Percentiles rank a stretch among this genome's conserved stretches.
Conservation (phyloP, 2,888 invertebrate genomes). For the Lasioglossum calceatum region DNA sequence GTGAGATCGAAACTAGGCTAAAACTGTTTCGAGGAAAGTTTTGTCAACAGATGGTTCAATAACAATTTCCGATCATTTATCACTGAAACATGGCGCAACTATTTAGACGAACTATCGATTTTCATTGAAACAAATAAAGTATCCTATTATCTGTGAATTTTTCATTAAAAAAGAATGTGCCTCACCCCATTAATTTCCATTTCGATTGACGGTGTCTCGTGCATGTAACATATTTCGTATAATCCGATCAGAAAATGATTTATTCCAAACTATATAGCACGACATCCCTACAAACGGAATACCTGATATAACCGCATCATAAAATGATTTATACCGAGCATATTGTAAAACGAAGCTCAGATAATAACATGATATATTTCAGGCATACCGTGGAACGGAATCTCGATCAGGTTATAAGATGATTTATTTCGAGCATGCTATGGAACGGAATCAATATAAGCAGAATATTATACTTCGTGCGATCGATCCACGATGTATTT, state of each 20-base stretch:
- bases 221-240: neutral
- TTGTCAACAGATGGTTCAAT: neutral
- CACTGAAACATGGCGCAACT: neutral
- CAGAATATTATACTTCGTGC: neutral
- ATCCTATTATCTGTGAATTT: neutral
- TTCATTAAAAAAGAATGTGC: neutral
- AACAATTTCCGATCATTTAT: neutral
- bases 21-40: no score
- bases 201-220: neutral
- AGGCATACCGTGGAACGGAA: neutral
- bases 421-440: conserved; percentile 5
- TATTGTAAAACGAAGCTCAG: neutral
- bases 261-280: neutral
- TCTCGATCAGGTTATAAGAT: conserved; percentile 7
- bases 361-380: conserved; percentile 5
- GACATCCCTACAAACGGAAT: neutral
- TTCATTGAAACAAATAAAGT: neutral
- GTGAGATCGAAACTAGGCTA: no score
- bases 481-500: neutral
- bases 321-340: neutral
- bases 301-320: neutral
- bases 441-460: neutral
- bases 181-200: neutral
- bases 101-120: neutral
- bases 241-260: neutral